Conservation (phyloP, 2,888 invertebrate genomes). For the Diachrysia chrysitis region DNA sequence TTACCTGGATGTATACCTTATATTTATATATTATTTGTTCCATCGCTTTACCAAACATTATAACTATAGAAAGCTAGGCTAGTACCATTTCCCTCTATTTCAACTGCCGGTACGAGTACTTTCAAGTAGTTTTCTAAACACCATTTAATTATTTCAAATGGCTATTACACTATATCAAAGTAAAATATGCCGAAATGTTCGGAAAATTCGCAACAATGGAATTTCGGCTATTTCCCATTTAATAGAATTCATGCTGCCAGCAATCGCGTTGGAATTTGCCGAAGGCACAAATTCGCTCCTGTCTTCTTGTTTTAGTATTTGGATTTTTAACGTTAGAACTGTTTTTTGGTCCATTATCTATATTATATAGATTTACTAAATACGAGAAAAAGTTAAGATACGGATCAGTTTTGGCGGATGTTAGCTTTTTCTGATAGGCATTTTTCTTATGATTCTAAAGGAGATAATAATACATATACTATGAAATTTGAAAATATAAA, state of each 20-base stretch:
- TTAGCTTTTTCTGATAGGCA: not conserved
- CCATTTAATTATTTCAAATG: constrained; percentile 54
- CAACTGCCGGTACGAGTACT: not conserved
- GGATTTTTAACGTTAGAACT: constrained; percentile 36
- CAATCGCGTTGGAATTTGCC: constrained; percentile 57
- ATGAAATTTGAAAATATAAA: no score
- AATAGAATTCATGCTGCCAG: constrained; percentile 62
- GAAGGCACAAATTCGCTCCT: constrained; percentile 52
- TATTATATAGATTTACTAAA: constrained; percentile 12
- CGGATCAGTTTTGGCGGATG: no score
- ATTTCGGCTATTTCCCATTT: constrained; percentile 60
- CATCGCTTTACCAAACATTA: not conserved
- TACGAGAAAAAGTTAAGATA: not conserved
- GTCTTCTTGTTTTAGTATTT: constrained; percentile 34
- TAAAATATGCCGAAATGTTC: constrained; percentile 55
- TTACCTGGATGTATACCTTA: no score
- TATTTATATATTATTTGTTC: no score
- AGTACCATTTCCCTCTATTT: not conserved
- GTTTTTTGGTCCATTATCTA: constrained; percentile 17
- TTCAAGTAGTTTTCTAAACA: constrained; percentile 40
- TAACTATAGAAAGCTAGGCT: not conserved
- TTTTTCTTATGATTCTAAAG: no score
- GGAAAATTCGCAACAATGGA: constrained; percentile 56
- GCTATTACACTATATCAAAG: constrained; percentile 57
- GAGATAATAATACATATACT: not conserved